These are phyloP conservation scores for Camponotus vicinus DNA, from an alignment of 1,140 invertebrate species.

Conservation along the genomic window DNA sequence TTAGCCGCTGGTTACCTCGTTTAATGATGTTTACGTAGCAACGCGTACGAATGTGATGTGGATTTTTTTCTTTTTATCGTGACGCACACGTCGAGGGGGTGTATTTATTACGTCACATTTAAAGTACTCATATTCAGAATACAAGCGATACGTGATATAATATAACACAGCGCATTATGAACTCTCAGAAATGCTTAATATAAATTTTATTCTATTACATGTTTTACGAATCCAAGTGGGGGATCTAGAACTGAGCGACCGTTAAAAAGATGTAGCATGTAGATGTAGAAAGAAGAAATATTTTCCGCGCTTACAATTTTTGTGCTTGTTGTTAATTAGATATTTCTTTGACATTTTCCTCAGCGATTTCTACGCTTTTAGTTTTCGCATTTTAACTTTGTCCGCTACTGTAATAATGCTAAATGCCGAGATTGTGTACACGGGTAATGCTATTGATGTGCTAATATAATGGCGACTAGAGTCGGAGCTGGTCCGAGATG, in stretches of 20 bases:
- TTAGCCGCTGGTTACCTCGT: slow-evolving; percentile 39
- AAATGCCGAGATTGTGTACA: slow-evolving; percentile 33
- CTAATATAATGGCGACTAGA: slow-evolving; percentile 53
- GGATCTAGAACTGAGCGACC: not conserved
- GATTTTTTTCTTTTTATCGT: slow-evolving; percentile 10
- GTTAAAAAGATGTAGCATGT: slow-evolving; percentile 39
- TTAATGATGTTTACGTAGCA: slow-evolving; percentile 54
- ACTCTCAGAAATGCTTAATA: not conserved
- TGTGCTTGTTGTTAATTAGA: slow-evolving; percentile 43
- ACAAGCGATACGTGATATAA: not conserved
- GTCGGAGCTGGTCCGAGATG: not conserved
- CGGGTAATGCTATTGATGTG: slow-evolving; percentile 56
- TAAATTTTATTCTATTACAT: slow-evolving; percentile 24
- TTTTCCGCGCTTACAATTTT: slow-evolving; percentile 8
- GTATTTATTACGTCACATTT: slow-evolving; percentile 16
- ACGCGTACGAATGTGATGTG: slow-evolving; percentile 31
- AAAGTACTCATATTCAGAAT: not conserved
- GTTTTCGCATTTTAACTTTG: slow-evolving; percentile 23
- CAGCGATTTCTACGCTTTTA: slow-evolving; percentile 16
- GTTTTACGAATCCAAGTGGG: not conserved
- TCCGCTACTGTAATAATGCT: slow-evolving; percentile 25
- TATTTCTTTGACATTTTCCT: slow-evolving; percentile 51
- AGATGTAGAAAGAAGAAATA: not conserved
- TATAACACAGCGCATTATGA: not conserved
- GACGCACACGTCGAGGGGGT: not conserved